Base-by-base conservation (phyloP, 2,113 vertebrate genomes). In the Spermophilus dauricus region DNA sequence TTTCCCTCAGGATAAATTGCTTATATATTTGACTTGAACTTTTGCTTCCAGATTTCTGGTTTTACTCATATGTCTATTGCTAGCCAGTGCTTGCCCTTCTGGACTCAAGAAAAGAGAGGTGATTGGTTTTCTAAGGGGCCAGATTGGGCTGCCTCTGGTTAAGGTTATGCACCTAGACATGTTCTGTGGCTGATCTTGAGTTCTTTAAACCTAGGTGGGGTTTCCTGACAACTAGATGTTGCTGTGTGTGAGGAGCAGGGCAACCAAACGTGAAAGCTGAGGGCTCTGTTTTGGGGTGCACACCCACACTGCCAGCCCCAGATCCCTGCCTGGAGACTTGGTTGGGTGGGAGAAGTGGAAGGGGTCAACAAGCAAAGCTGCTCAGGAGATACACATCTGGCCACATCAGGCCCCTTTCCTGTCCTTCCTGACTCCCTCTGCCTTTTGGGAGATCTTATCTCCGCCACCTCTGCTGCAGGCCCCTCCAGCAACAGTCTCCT, bases 381-480 rank as follows among this genome's bases (percentile, higher is more conserved):
- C 34, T 61, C 56, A 30, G 26, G 1, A 45, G 61, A 30, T 61
- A 45, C 80, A 14, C 32, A 8, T 73, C 37, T 16, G 26, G 26
- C 63, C 6, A 2, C 8, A 30, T 14, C 4, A 7, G n/a, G 1
- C 2, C 2, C 56, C 2, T 22, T 69, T 22, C 4, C 8, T 32
- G 2, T 4, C 1, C 56, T 11, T 63, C 22, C 34, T 63, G 20
- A 7, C 3, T 1, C 2, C 58, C 2, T 76, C 9, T 24, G 0
- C 16, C 28, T 37, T 70, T 26, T 81, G 63, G 0, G 42, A 37
- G 34, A 8, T 30, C 56, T 56, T n/a, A 32, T 51, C 91, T 93
- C 48, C 87, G 84, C 56, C 45, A 30, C 11, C 2, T 61, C 2
- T 4, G 5, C 4, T 0, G 5, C 26, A 37, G 18, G 6, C 4